Conservation (phyloP, 2,888 invertebrate genomes). For the Crematogaster levior region DNA sequence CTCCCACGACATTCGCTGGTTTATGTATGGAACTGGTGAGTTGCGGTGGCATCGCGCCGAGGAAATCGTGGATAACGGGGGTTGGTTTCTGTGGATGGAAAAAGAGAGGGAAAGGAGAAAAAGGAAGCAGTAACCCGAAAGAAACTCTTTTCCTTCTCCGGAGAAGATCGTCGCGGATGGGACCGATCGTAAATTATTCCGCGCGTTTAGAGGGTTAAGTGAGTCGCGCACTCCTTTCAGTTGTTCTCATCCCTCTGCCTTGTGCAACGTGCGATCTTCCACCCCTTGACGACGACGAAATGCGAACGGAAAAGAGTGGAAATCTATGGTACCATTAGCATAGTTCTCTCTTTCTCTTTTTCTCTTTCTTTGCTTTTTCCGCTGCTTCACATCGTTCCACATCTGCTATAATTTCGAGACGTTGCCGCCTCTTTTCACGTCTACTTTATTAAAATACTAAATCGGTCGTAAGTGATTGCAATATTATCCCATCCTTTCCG, state of each 20-base stretch:
- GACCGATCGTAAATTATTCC: conserved; percentile 79
- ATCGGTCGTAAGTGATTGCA: conserved; percentile 62
- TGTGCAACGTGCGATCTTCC: conserved; percentile 38
- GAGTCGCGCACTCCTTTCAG: conserved; percentile 75
- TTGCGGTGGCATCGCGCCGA: conserved; percentile 10
- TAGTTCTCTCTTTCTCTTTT: conserved; percentile 52
- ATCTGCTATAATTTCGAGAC: conserved; percentile 55
- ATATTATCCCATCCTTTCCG: not conserved
- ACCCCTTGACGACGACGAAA: conserved; percentile 52
- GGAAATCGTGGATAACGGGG: conserved; percentile 34
- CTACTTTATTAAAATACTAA: conserved; percentile 76
- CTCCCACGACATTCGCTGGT: conserved; percentile 21
- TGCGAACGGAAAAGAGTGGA: conserved; percentile 68
- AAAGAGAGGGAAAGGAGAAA: conserved; percentile 26
- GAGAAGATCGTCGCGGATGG: conserved; percentile 68
- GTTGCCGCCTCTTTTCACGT: conserved; percentile 55
- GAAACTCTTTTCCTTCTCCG: conserved; percentile 52
- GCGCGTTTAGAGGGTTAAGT: conserved; percentile 77
- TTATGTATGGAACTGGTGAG: conserved; percentile 38
- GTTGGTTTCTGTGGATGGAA: conserved; percentile 33
- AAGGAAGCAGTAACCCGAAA: conserved; percentile 37
- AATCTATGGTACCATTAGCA: conserved; percentile 78
- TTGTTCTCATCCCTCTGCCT: conserved; percentile 61
- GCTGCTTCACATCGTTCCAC: conserved; percentile 47
- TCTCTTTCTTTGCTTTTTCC: conserved; percentile 25